Evolutionary conservation across 2,888 invertebrate genomes (phyloP).

Genomic region (Melanargia galathea): DNA sequence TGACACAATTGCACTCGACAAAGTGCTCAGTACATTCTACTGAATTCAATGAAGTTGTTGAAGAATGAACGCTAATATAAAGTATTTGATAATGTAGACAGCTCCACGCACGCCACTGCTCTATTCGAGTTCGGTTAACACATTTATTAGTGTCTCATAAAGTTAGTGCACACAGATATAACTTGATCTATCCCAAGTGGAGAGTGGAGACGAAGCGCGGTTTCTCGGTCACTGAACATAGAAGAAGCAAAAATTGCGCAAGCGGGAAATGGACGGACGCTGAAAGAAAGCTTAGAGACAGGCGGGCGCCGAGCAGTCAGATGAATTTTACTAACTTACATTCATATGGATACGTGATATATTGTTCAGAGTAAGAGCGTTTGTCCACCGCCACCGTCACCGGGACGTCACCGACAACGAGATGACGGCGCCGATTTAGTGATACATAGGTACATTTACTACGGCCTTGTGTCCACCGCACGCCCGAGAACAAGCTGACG

Average conservation of each 20-base stretch:
- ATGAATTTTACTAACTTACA: neutral
- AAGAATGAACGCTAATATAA: neutral
- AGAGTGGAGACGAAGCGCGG: neutral
- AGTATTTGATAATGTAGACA: neutral
- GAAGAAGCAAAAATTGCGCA: constrained; percentile 2
- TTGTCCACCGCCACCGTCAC: no score
- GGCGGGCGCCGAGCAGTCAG: constrained; percentile 8
- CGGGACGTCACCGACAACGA: no score
- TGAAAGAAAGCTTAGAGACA: constrained; percentile 8
- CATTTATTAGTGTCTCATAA: constrained; percentile 7
- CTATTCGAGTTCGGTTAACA: neutral
- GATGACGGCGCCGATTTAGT: no score
- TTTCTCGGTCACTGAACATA: constrained; percentile 10
- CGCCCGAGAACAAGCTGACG: no score
- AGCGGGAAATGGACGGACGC: neutral
- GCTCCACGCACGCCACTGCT: neutral
- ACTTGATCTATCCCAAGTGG: neutral
- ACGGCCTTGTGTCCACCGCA: no score
- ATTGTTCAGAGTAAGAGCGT: no score
- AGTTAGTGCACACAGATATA: neutral
- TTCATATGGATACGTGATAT: no score
- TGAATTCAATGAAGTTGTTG: no score
- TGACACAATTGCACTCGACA: no score
- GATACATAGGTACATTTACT: no score
- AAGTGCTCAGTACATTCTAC: no score